Evolutionary conservation across 2,888 invertebrate genomes (phyloP), one percentile per base, ranked within the genome.

Genomic region (Scaptodrosophila latifasciaeformis): DNA sequence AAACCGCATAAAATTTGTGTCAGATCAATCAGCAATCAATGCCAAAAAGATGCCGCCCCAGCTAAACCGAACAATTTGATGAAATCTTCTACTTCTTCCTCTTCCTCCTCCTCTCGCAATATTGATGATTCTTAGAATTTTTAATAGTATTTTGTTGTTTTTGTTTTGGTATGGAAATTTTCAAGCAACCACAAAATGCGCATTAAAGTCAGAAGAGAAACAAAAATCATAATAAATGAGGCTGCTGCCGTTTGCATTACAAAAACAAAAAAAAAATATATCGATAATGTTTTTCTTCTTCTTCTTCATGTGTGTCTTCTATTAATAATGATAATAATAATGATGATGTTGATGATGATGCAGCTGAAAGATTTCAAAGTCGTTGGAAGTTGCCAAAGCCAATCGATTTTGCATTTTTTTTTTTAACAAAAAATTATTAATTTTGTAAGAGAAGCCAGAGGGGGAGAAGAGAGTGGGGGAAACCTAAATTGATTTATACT

Each of bases 301-400:
- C n/a, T 31, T n/a, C n/a, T 31, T 31, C n/a, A 12, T 31, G 31
- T 31, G 12, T 31, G 10, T 10, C 31, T 31, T 10, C 31, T 34
- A 15, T 34, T 39, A 18, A 37, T 43, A 34, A 34, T 34, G 37
- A 17, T 37, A 27, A 44, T 13, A 56, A 61, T 49, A 53, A 56
- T 66, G 62, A 43, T 62, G 47, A 55, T 54, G 55, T 49, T 64
- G 53, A 63, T 59, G 58, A 59, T 56, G 46, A 44, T 58, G 67
- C 59, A 58, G 67, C 65, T n/a, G 34, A 34, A 13, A 15, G n/a
- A n/a, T n/a, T 15, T 13, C 37, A 65, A 68, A 57, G 44, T 71
- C 54, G 67, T 49, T 72, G 61, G 71, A 71, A 76, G 76, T 69
- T 75, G 59, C 57, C 46, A 64, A 64, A 55, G 52, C 60, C 35